Percentiles rank a stretch among this genome's conserved stretches.
Evolutionary conservation across 2,113 vertebrate species (phyloP).

Genomic region (Hoplias malabaricus): DNA sequence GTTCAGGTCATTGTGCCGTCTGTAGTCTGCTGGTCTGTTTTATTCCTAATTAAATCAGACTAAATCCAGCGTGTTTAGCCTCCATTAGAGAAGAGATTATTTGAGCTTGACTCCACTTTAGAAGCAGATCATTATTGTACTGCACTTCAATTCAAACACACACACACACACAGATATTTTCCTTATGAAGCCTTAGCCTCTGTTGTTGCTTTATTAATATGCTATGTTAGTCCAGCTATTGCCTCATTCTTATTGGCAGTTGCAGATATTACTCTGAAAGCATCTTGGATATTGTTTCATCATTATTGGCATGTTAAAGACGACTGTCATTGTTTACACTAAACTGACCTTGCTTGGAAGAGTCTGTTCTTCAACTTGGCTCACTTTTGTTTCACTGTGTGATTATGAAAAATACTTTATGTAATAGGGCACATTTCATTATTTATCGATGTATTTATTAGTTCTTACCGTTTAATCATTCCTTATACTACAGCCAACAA

Average conservation of each 20-base stretch:
- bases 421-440: no score
- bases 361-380: no score
- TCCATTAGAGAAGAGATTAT: slow-evolving; percentile 3
- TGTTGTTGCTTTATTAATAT: background rate
- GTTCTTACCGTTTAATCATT: no score
- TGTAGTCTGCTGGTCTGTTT: slow-evolving; percentile 27
- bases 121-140: slow-evolving; percentile 1
- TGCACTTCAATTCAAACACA: background rate
- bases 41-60: slow-evolving; percentile 30
- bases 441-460: no score
- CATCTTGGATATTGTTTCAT: no score
- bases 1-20: slow-evolving; percentile 25
- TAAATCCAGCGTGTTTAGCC: slow-evolving; percentile 11
- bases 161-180: background rate
- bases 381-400: no score
- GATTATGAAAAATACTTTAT: no score
- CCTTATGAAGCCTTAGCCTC: background rate
- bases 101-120: background rate
- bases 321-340: no score
- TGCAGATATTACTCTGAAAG: no score
- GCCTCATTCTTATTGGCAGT: background rate
- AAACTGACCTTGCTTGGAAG: no score
- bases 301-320: no score
- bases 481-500: no score
- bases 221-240: background rate